phyloP scores from a whole-genome alignment of 1,140 invertebrate genomes.

The Diorhabda sublineata region DNA sequence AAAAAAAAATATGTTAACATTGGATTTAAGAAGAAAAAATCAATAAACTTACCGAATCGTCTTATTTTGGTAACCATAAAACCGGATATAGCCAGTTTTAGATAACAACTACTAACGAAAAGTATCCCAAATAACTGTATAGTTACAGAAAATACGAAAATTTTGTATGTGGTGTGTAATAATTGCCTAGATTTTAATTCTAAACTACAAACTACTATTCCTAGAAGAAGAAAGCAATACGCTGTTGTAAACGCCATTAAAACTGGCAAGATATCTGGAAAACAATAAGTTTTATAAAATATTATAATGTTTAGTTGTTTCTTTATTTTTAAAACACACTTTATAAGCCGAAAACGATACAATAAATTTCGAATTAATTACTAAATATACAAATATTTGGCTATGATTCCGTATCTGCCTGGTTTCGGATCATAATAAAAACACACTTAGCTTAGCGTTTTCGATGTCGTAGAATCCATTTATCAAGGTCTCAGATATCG shows the following conservation, averaged over 20 bases:
- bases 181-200: conserved; percentile 71
- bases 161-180: conserved; percentile 82
- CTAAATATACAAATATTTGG: not conserved
- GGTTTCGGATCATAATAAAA: too few relatives aligned
- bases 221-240: conserved; percentile 61
- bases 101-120: conserved; percentile 61
- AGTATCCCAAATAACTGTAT: conserved; percentile 63
- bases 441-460: too few relatives aligned
- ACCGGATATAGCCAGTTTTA: conserved; percentile 68
- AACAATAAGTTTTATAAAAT: not conserved
- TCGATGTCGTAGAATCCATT: too few relatives aligned
- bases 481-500: too few relatives aligned
- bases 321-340: too few relatives aligned
- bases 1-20: conserved; percentile 27
- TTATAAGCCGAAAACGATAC: too few relatives aligned
- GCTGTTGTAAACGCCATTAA: conserved; percentile 60
- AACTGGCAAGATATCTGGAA: conserved; percentile 68
- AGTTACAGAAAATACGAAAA: conserved; percentile 70
- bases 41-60: conserved; percentile 54
- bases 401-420: too few relatives aligned
- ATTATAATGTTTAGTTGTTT: too few relatives aligned
- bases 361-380: too few relatives aligned
- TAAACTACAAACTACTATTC: conserved; percentile 61
- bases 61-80: conserved; percentile 54
- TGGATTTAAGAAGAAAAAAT: too few relatives aligned